Conservation (phyloP, 2,113 vertebrate genomes). For the Sclerurus mexicanus region DNA sequence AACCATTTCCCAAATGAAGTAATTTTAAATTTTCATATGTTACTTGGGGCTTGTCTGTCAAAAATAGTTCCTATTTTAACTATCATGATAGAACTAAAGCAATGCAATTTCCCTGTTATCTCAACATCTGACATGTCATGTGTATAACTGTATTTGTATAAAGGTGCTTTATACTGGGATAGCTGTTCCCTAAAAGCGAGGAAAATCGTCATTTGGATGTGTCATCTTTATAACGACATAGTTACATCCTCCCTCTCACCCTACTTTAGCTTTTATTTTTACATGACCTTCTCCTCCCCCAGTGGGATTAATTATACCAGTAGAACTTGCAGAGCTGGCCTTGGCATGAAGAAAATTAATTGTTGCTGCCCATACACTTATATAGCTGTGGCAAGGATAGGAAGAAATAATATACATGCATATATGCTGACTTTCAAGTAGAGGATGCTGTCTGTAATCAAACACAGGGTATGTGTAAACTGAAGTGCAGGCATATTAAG, state of each 20-base stretch:
- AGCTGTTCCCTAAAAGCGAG: background rate
- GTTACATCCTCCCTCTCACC: background rate
- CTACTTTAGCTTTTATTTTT: constrained; percentile 20
- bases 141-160: background rate
- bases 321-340: background rate
- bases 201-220: background rate
- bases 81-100: background rate
- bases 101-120: background rate
- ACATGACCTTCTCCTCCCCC: background rate
- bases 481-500: background rate
- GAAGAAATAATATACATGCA: background rate
- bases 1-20: background rate
- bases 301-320: background rate
- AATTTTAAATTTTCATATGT: background rate
- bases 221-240: background rate
- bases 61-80: background rate
- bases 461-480: rapidly evolving
- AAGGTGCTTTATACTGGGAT: background rate
- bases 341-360: background rate
- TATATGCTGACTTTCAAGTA: background rate
- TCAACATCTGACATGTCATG: background rate
- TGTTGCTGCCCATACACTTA: background rate
- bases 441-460: background rate
- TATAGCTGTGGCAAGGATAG: background rate
- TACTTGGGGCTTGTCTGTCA: background rate